These are phyloP conservation scores for Gibbula magus DNA, from an alignment of 2,888 invertebrate genomes.

Conservation along the genomic window DNA sequence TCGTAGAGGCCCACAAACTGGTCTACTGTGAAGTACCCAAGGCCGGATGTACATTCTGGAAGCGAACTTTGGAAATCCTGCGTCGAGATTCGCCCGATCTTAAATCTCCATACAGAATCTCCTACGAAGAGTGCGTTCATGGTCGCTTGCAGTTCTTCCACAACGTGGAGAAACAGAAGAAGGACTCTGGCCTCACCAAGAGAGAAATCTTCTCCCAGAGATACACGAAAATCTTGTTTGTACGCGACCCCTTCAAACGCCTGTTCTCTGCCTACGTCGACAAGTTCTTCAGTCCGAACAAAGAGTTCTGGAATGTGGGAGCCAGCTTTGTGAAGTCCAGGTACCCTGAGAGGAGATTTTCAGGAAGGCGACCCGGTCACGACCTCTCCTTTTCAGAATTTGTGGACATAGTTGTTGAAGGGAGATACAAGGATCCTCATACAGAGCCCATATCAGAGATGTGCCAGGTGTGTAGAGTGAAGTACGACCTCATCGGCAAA, in stretches of 20 bases:
- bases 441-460: not conserved
- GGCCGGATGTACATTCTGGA: conserved; percentile 43
- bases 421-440: conserved; percentile 14
- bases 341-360: no score
- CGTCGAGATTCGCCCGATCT: conserved; percentile 11
- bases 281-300: conserved; percentile 44
- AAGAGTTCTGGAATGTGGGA: conserved; percentile 32
- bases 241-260: conserved; percentile 39
- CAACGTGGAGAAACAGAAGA: not conserved
- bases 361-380: not conserved
- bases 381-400: conserved; percentile 27
- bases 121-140: conserved; percentile 27
- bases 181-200: not conserved
- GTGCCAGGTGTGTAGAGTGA: conserved; percentile 18
- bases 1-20: not conserved
- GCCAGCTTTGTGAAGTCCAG: no score
- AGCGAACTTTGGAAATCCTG: conserved; percentile 32
- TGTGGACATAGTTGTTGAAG: conserved; percentile 6
- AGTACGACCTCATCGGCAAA: conserved; percentile 33
- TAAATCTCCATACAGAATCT: conserved; percentile 2
- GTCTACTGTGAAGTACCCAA: conserved; percentile 39
- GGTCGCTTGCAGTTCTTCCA: not conserved
- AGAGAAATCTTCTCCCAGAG: not conserved
- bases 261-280: conserved; percentile 42
- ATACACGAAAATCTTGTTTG: conserved; percentile 39